Percentiles rank a stretch among this genome's conserved stretches.
Conservation (phyloP, 2,888 invertebrate genomes). For the Acronicta leporina region DNA sequence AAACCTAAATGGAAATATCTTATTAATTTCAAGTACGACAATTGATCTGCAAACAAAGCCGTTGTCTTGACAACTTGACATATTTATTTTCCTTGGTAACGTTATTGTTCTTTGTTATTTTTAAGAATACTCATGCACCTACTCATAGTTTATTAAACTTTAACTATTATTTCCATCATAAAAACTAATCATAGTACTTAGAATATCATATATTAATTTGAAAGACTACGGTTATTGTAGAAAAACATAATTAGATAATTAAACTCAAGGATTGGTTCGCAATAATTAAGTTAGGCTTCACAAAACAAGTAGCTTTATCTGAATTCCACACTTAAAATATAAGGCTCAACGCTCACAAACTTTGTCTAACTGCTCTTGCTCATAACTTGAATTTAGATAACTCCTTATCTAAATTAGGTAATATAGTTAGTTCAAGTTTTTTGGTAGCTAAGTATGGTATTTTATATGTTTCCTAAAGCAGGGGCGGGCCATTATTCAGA, state of each 20-base stretch:
- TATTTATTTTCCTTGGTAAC: conserved; percentile 36
- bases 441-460: no score
- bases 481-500: no score
- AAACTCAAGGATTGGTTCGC: conserved; percentile 22
- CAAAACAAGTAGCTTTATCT: conserved; percentile 64
- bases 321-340: conserved; percentile 51
- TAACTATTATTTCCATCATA: no score
- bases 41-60: conserved; percentile 42
- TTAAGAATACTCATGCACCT: not conserved
- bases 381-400: not conserved
- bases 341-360: conserved; percentile 45
- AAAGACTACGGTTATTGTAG: not conserved
- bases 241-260: conserved; percentile 8
- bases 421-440: not conserved
- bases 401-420: no score
- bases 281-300: conserved; percentile 58
- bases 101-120: conserved; percentile 13
- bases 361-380: not conserved
- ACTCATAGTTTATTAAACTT: no score
- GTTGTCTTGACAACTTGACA: conserved; percentile 48
- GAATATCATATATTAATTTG: no score
- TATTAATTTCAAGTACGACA: conserved; percentile 14
- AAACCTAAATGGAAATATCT: conserved; percentile 14
- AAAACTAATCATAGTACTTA: no score
- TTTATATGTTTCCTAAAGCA: not conserved